Conservation (phyloP, 2,113 vertebrate genomes). For the Oreochromis tanganicae region DNA sequence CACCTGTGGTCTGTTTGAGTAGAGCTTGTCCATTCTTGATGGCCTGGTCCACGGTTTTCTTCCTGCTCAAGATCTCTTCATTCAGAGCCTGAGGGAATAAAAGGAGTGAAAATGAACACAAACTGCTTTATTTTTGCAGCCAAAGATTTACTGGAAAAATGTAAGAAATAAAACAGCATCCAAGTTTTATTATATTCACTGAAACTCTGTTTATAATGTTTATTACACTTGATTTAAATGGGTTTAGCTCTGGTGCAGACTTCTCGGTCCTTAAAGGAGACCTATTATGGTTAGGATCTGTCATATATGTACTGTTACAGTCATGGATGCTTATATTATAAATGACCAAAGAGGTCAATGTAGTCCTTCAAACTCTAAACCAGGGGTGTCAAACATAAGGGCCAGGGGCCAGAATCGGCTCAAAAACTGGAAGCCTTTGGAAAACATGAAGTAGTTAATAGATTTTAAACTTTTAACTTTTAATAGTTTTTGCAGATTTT, state of each 20-base stretch:
- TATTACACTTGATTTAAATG: background rate
- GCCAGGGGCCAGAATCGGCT: fast-evolving
- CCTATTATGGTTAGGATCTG: background rate
- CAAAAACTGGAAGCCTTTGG: background rate
- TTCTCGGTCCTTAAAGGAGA: background rate
- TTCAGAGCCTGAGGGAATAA: constrained; percentile 80
- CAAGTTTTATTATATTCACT: background rate
- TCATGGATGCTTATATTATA: background rate
- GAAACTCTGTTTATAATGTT: background rate
- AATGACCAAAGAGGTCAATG: background rate
- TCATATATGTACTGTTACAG: background rate
- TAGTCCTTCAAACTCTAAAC: background rate
- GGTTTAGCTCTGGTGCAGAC: fast-evolving
- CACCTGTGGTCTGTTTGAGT: constrained; percentile 98
- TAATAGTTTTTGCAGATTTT: fast-evolving
- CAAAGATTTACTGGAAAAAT: background rate
- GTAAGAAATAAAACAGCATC: background rate
- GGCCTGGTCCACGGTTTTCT: constrained; percentile 97
- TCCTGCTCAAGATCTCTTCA: constrained; percentile 94
- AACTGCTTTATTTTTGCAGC: background rate
- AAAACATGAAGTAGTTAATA: background rate
- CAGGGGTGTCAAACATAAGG: background rate
- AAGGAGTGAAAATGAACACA: background rate
- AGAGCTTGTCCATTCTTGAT: constrained; percentile 95
- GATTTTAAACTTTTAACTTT: background rate